Evolutionary conservation across 1,140 invertebrate genomes (phyloP), one percentile per base, ranked within the genome.

Genomic region (Oryzaephilus surinamensis): DNA sequence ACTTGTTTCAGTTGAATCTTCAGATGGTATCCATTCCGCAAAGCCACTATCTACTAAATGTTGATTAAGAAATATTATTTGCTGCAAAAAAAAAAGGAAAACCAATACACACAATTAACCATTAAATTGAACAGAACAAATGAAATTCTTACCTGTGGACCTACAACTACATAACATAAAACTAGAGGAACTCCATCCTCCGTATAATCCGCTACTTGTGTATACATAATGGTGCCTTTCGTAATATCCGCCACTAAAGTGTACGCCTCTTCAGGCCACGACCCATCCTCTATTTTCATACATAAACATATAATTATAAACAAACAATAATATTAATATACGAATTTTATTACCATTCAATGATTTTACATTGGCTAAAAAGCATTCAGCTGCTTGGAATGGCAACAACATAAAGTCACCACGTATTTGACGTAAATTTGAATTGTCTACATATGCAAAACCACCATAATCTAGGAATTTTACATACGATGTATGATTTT

Each of bases 311-410:
- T n/a, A n/a, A n/a, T n/a, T n/a, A n/a, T 6, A 50, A 50, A 31
- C 24, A 29, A 36, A 16, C 13, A 21, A 41, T 20, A 43, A 37
- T 32, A 13, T 27, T 31, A 43, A 38, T 16, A 14, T 18, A 24
- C 18, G 3, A 30, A 26, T 15, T 19, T 14, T 19, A 42, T 69
- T 64, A 81, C 85, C 78, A 66, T 79, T 75, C 30, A 77, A 69
- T 28, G 92, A 88, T 62, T 77, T 75, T 38, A 98, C 73, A 66
- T 93, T 84, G 6, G 89, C 88, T 54, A 98, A 67, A 58, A 81
- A 80, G 56, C 92, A 90, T 71, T 97, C 94, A 21, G 86, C 82
- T 28, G 93, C 89, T 76, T 97, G 94, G 70, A 97, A 97, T 12
- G 94, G 94, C 52, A 97, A 66, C 16, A 76, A 72, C 69, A 95